A percentile compares a stretch with the other conserved stretches of the same genome.
phyloP scores from a whole-genome alignment of 2,888 invertebrate genomes.

The Pelosia muscerda region DNA sequence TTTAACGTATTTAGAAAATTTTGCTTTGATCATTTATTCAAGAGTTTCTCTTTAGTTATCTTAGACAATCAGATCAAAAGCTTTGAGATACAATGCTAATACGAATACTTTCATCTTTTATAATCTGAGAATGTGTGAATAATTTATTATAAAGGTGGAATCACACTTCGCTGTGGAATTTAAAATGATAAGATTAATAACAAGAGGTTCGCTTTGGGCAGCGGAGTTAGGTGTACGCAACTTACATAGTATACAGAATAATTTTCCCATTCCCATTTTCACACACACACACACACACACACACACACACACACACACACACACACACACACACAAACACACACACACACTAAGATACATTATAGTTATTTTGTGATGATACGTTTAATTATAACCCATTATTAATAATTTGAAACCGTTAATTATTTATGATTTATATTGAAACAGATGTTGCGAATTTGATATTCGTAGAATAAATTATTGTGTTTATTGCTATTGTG shows the following conservation, averaged over 20 bases:
- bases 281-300: no score
- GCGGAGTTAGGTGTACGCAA: no score
- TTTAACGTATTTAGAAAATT: constrained; percentile 26
- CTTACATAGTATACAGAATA: no score
- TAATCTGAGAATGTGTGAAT: not conserved
- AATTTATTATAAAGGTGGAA: not conserved
- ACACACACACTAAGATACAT: no score
- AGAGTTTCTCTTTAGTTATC: constrained; percentile 31
- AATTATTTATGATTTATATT: not conserved
- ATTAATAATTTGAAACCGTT: constrained; percentile 19
- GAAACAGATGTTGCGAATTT: not conserved
- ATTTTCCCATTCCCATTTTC: no score
- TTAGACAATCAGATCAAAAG: constrained; percentile 44
- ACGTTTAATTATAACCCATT: constrained; percentile 17
- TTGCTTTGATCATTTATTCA: constrained; percentile 38
- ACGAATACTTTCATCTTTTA: constrained; percentile 20
- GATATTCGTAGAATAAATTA: not conserved
- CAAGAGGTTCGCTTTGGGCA: no score
- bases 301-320: no score
- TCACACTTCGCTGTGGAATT: no score
- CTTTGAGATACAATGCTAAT: constrained; percentile 17
- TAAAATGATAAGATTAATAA: no score
- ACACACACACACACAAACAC: no score
- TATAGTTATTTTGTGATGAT: constrained; percentile 10
- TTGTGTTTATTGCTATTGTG: not conserved